Percentiles rank a stretch among this genome's conserved stretches.
Conservation (phyloP, 2,113 vertebrate genomes). For the Propithecus coquereli region DNA sequence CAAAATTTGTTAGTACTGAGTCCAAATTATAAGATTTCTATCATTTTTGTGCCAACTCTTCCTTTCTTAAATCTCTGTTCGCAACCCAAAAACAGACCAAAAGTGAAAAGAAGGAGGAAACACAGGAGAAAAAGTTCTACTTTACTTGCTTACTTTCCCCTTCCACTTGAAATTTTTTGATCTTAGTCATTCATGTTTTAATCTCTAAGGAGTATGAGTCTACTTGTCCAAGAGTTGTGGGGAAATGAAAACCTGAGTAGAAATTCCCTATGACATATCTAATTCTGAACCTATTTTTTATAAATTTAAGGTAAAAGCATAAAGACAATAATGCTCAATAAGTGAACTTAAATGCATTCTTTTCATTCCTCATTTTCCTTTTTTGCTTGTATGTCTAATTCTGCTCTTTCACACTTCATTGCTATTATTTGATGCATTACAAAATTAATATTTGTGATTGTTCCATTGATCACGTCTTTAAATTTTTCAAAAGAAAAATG, state of each 20-base stretch:
- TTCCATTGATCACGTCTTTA: neutral
- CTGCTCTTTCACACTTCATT: neutral
- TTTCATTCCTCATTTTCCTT: neutral
- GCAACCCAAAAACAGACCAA: neutral
- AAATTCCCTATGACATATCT: neutral
- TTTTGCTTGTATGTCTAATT: neutral
- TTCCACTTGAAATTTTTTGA: neutral
- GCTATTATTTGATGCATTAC: neutral
- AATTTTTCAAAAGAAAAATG: neutral
- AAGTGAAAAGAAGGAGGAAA: neutral
- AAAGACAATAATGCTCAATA: neutral
- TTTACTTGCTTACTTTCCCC: neutral
- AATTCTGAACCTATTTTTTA: neutral
- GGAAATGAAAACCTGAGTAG: neutral
- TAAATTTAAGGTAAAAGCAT: neutral
- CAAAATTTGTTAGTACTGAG: neutral
- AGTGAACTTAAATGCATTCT: neutral
- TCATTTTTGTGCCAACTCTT: neutral
- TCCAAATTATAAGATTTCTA: neutral
- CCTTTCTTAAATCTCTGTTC: neutral
- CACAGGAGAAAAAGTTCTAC: neutral
- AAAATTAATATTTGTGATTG: neutral
- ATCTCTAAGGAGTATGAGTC: neutral
- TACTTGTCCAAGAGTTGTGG: neutral
- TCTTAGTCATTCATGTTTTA: neutral